A percentile compares a stretch with the other conserved stretches of the same genome.
Conservation (phyloP, 1,140 invertebrate species). For the Panagrolaimus sp. region DNA sequence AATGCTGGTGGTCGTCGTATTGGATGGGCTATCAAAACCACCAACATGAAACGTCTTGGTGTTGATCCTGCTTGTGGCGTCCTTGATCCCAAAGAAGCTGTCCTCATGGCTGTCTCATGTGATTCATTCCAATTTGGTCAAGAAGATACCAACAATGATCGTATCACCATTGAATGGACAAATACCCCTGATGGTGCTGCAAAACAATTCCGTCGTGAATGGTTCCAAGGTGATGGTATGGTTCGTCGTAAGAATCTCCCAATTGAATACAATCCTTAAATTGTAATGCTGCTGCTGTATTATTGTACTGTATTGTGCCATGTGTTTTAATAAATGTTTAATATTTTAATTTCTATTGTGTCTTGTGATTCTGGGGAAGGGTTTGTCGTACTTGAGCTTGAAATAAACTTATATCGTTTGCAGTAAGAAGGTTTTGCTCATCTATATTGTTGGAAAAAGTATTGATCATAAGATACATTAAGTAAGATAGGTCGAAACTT, state of each 20-base stretch:
- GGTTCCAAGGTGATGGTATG: constrained; percentile 49
- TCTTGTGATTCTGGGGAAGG: no score
- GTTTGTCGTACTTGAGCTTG: no score
- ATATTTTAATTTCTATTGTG: no score
- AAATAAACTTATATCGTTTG: no score
- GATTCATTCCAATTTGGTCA: constrained; percentile 36
- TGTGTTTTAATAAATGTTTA: no score
- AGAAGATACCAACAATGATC: constrained; percentile 48
- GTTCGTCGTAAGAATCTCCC: constrained; percentile 48
- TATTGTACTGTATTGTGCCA: no score
- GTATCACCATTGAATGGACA: constrained; percentile 48
- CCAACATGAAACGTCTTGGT: constrained; percentile 34
- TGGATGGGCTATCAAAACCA: constrained; percentile 47
- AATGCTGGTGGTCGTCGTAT: constrained; percentile 40
- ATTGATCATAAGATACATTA: no score
- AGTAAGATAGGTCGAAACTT: no score
- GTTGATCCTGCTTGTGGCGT: constrained; percentile 40
- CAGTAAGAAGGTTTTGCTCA: no score
- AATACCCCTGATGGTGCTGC: constrained; percentile 45
- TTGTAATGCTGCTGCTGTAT: no score
- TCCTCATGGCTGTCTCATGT: constrained; percentile 41
- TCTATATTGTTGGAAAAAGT: no score
- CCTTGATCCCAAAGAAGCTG: constrained; percentile 43
- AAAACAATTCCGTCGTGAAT: constrained; percentile 42
- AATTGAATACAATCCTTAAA: constrained; percentile 46